A percentile compares a stretch with the other conserved stretches of the same genome.
Evolutionary conservation across 2,113 vertebrate species (phyloP).

Genomic region (Mohoua ochrocephala): DNA sequence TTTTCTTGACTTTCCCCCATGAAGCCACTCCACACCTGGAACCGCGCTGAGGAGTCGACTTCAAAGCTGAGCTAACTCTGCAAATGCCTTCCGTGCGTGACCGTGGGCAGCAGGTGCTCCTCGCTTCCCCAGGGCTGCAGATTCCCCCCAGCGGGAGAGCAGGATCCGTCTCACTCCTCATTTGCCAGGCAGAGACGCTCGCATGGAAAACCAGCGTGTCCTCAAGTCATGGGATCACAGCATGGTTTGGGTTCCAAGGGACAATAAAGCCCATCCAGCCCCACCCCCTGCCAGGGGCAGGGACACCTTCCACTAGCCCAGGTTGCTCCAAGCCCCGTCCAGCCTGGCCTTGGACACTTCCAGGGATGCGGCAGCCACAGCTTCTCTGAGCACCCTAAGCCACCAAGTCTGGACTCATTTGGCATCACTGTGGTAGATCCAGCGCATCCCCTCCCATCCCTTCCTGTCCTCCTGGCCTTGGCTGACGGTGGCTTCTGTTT

Average conservation of each 20-base stretch:
- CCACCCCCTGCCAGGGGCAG: not conserved
- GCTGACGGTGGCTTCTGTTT: not conserved
- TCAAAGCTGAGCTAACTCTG: conserved; percentile 2
- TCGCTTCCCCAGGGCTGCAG: not conserved
- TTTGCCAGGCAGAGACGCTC: not conserved
- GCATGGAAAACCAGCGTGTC: not conserved
- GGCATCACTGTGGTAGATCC: accelerated
- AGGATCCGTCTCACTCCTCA: not conserved
- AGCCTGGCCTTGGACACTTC: not conserved
- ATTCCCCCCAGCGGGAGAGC: not conserved
- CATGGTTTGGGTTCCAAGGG: not conserved
- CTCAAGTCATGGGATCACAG: not conserved
- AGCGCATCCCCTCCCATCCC: not conserved
- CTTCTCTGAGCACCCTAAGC: not conserved
- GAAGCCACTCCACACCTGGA: conserved; percentile 13
- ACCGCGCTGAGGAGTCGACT: not conserved
- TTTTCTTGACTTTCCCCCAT: not conserved
- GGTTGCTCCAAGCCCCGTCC: accelerated
- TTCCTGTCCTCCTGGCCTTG: not conserved
- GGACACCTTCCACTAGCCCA: accelerated
- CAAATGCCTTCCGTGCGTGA: not conserved
- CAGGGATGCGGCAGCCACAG: not conserved
- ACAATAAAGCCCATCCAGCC: not conserved
- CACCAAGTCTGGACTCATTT: not conserved
- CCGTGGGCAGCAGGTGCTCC: not conserved